phyloP scores from a whole-genome alignment of 2,797 vertebrate species.

The Salmo trutta region DNA sequence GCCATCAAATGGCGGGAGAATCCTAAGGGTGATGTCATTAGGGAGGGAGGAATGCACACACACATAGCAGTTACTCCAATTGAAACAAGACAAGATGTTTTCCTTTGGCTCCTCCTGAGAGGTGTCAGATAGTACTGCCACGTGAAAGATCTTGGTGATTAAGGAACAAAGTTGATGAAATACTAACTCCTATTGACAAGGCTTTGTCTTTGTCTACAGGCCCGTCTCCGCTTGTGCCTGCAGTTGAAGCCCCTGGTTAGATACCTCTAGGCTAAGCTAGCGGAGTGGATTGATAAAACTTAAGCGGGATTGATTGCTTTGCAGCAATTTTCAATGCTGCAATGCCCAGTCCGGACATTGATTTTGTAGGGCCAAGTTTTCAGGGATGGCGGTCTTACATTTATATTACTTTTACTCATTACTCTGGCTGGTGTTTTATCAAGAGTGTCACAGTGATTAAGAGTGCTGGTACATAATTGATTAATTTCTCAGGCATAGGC shows the following conservation, averaged over 20 bases:
- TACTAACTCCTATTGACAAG: conserved; percentile 75
- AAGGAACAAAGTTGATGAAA: conserved; percentile 79
- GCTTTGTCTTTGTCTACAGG: conserved; percentile 64
- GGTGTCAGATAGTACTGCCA: conserved; percentile 59
- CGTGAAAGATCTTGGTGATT: conserved; percentile 74
- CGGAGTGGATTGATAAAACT: conserved; percentile 71
- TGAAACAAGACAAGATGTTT: conserved; percentile 66
- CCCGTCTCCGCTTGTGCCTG: conserved; percentile 61
- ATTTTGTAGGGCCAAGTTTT: conserved; percentile 61
- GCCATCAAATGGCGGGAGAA: conserved; percentile 68
- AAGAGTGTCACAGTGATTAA: conserved; percentile 52
- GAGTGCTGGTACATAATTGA: conserved; percentile 50
- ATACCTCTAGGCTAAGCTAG: conserved; percentile 67
- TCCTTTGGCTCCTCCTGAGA: conserved; percentile 64
- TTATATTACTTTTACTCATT: conserved; percentile 76
- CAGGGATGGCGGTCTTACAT: conserved; percentile 67
- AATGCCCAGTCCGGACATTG: conserved; percentile 54
- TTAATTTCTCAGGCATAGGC: conserved; percentile 47
- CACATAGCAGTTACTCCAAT: conserved; percentile 64
- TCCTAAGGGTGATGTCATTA: conserved; percentile 68
- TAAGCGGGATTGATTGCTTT: conserved; percentile 76
- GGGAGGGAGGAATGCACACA: conserved; percentile 58
- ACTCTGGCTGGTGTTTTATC: conserved; percentile 58
- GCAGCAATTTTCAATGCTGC: conserved; percentile 70
- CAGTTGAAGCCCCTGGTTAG: conserved; percentile 64